Evolutionary conservation across 2,888 invertebrate species (phyloP), one percentile per base, ranked within the genome.

Genomic region (Sinopyrophorus schimmeli): DNA sequence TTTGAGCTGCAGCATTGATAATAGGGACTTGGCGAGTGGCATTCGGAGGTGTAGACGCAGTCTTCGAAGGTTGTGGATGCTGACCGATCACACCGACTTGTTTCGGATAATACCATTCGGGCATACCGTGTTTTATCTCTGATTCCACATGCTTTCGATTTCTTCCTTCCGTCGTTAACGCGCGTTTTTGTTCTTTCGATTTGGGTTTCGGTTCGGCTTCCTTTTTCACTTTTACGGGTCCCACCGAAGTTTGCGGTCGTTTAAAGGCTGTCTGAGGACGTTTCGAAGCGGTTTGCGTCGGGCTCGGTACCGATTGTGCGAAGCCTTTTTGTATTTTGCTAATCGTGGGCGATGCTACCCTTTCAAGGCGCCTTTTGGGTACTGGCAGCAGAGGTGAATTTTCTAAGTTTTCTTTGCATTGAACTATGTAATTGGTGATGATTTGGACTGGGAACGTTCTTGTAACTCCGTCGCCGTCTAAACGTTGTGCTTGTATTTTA

Each of bases 381-480:
- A 20, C 5, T 20, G 6, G 11, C 7, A 24, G n/a, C 14, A 15
- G 3, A 7, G 11, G 7, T 3, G 14, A 15, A 14, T 37, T 17
- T 7, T n/a, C n/a, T n/a, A 35, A 12, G 5, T 9, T 4, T 2
- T 31, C 41, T 7, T 31, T 31, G 26, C 55, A 27, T 6, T 46
- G 55, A 6, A 46, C 48, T 4, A 30, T 12, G 24, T 32, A 48
- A 35, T 28, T 43, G 3, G 32, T 43, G 2, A 53, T 48, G n/a
- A n/a, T n/a, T n/a, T n/a, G n/a, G n/a, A n/a, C n/a, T 1, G 58
- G 58, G 12, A 58, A 20, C 3, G 49, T 56, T 47, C 55, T 63
- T 1, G 60, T 61, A 14, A 66, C 49, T 2, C 66, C 65, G 32
- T 67, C 66, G 6, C 66, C 66, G 30, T 57, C 55, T 11, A 68